Base-by-base conservation (phyloP, 2,888 invertebrate species). In the Pycnomerus fuliginosus region DNA sequence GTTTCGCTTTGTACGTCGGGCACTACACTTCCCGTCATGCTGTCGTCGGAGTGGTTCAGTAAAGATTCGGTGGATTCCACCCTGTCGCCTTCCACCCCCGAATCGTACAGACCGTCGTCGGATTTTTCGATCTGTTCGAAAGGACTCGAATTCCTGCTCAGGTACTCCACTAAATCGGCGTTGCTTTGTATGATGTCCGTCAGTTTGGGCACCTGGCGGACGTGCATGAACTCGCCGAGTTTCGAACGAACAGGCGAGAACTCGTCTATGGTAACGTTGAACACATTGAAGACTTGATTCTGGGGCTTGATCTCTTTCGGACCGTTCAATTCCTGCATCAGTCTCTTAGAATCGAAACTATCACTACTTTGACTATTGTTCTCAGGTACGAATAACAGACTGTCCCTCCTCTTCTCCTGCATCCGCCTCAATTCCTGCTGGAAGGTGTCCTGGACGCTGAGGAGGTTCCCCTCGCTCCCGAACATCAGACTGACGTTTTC, bases 401-500 rank as follows among this genome's bases (percentile, higher is more conserved):
- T 72, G 59, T 72, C 72, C 25, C 68, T 59, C 40, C 70, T 58
- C 48, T 71, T 70, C 53, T 71, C 71, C 51, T 74, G 70, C 30
- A 78, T 62, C 53, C 76, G 77, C 51, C 70, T 74, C 41, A 80
- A 58, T 33, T 78, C 76, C 44, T 77, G 74, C 56, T 78, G 75
- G 52, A 80, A 79, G 41, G 76, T 76, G 40, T 77, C 76, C 40
- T 75, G 74, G 25, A 77, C 70, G 50, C 71, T 76, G 30, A 75
- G 70, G 17, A 80, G 70, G 54, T 78, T 79, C 16, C 79, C 77
- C 47, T 80, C 80, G 57, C 80, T 80, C 15, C 78, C 78, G 37
- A 75, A 77, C 7, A 71, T 65, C 15, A 71, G 54, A 49, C 57
- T 65, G 3, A 56, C 52, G 52, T 58, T 66, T 44, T 71, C 71